phyloP scores from a whole-genome alignment of 2,113 vertebrate genomes.

The Hydrochoerus hydrochaeris region DNA sequence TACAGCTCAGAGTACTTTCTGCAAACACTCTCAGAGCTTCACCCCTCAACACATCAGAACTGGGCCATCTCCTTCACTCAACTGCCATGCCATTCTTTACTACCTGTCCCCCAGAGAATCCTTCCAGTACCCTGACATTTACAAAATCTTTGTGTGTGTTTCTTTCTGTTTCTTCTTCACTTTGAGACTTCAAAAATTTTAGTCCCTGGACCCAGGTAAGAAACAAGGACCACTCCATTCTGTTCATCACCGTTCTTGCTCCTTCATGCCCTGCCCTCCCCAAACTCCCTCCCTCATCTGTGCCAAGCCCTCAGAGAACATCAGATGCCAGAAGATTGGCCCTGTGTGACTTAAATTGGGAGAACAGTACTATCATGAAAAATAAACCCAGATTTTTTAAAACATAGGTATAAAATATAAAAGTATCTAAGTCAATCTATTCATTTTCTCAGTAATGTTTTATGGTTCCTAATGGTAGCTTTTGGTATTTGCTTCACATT shows the following conservation, averaged over 20 bases:
- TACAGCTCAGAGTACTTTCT: background rate
- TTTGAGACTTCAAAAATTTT: background rate
- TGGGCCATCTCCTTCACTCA: background rate
- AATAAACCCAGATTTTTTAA: background rate
- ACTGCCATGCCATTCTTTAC: background rate
- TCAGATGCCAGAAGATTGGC: background rate
- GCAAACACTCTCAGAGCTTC: background rate
- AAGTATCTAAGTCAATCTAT: background rate
- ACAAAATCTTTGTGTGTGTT: background rate
- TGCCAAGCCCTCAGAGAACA: background rate
- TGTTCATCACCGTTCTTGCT: background rate
- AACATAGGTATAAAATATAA: background rate
- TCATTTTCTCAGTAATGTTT: background rate
- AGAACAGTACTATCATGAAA: background rate
- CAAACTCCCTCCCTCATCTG: background rate
- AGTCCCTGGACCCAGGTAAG: background rate
- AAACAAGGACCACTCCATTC: background rate
- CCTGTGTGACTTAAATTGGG: background rate
- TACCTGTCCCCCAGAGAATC: background rate
- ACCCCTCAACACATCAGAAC: background rate
- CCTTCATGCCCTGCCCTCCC: background rate
- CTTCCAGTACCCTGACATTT: background rate
- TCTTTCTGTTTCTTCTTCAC: background rate
- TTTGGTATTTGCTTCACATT: background rate
- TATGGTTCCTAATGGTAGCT: background rate